Evolutionary conservation across 2,888 invertebrate genomes (phyloP).

Genomic region (Lycophotia porphyrea): DNA sequence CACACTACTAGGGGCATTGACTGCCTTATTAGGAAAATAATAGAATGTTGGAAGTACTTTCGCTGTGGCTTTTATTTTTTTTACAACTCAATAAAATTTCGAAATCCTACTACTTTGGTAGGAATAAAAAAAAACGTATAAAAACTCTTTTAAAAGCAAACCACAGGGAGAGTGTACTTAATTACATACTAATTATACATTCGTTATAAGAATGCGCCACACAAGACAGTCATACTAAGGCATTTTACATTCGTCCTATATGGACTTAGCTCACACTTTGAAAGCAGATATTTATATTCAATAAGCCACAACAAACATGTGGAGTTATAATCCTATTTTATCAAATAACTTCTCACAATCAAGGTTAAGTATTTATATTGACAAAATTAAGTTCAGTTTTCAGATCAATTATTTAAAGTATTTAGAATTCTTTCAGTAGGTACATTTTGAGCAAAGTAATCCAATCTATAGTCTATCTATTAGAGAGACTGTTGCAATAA

Average conservation of each 20-base stretch:
- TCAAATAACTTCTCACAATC: slow-evolving; percentile 27
- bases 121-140: slow-evolving; percentile 47
- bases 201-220: slow-evolving; percentile 73
- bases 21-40: slow-evolving; percentile 77
- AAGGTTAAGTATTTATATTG: neutral
- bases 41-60: slow-evolving; percentile 75
- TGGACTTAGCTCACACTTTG: slow-evolving; percentile 49
- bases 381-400: slow-evolving; percentile 16
- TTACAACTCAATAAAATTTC: slow-evolving; percentile 48
- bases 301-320: slow-evolving; percentile 32
- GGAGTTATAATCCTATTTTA: slow-evolving; percentile 39
- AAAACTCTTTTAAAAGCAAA: slow-evolving; percentile 65
- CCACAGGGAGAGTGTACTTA: slow-evolving; percentile 79
- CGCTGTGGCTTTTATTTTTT: slow-evolving; percentile 74
- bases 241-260: slow-evolving; percentile 54
- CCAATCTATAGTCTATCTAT: slow-evolving; percentile 20
- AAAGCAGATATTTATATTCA: slow-evolving; percentile 45
- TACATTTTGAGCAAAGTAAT: slow-evolving; percentile 47
- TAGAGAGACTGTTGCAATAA: slow-evolving; percentile 47
- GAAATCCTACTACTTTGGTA: slow-evolving; percentile 58
- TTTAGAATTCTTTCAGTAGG: slow-evolving; percentile 18
- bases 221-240: slow-evolving; percentile 71
- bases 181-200: slow-evolving; percentile 69
- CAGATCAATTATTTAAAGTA: slow-evolving; percentile 33
- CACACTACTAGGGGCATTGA: slow-evolving; percentile 83